Evolutionary conservation across 2,888 invertebrate species (phyloP), one percentile per base, ranked within the genome.

Genomic region (Caenorhabditis virilis): DNA sequence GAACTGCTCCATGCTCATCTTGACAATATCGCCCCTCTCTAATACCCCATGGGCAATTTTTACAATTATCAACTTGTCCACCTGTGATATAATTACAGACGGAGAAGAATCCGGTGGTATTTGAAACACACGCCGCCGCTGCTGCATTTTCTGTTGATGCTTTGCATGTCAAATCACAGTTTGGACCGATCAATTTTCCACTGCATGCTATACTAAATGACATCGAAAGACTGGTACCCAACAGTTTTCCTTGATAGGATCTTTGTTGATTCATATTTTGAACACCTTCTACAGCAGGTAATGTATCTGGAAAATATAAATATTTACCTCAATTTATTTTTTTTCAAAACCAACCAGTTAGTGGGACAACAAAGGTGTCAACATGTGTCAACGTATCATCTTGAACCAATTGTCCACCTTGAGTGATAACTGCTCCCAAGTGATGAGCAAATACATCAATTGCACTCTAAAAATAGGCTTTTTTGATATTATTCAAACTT

Each of bases 31-130:
- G 72, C 11, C 57, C 60, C 15, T 81, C 78, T 33, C 69, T 50
- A 53, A 79, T 72, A 16, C 81, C 81, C 78, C 76, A 81, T 6
- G 81, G 80, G 55, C 81, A 81, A 18, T 74, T 67, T 59, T 76
- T 58, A 59, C 81, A 81, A 42, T 77, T 52, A 30, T 70, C 68
- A 6, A 80, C 80, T 61, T 74, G 72, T 45, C 68, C 71, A 15
- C 38, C 39, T 27, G 42, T 35, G 2, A 56, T 50, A 36, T 62
- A 73, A 23, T 69, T 69, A 56, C 81, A 81, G 36, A 79, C 64
- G 13, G 70, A 69, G 69, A 71, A 81, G 69, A 70, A 81, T 22
- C 78, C 77, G 20, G 74, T 74, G 1, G 59, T 41, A 25, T 72
- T 64, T 15, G 74, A 73, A 5, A 62, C 59, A 39, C 79, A 80